Percentiles rank a stretch among this genome's conserved stretches.
Conservation (phyloP, 1,140 invertebrate genomes). For the Brachionus asplanchnoidis region DNA sequence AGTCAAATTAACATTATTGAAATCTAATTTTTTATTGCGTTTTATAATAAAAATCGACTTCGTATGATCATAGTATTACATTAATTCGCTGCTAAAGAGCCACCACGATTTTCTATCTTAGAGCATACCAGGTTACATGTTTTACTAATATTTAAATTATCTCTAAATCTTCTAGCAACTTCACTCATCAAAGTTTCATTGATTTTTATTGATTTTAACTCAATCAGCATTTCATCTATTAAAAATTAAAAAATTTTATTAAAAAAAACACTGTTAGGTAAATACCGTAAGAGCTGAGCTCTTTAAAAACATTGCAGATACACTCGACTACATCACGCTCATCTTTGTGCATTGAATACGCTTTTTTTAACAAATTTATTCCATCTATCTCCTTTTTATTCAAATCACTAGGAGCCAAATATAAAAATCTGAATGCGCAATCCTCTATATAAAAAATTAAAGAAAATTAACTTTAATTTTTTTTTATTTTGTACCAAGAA, state of each 20-base stretch:
- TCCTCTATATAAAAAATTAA: conserved; percentile 9
- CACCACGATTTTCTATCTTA: not conserved
- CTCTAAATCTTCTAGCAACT: conserved; percentile 7
- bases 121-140: not conserved
- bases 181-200: not conserved
- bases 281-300: conserved; percentile 20
- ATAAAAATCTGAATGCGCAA: conserved; percentile 36
- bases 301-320: conserved; percentile 28
- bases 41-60: not conserved
- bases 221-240: conserved; percentile 7
- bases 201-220: conserved; percentile 24
- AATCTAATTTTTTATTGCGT: too few species aligned
- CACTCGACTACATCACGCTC: not conserved
- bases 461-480: not conserved
- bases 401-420: not conserved
- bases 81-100: not conserved
- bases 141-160: conserved; percentile 19
- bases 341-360: conserved; percentile 13
- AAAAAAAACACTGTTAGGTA: not conserved
- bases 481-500: not conserved
- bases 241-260: not conserved
- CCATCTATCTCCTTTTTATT: conserved; percentile 29
- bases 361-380: not conserved
- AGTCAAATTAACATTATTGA: too few species aligned
- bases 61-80: not conserved